Base-by-base conservation (phyloP, 2,888 invertebrate genomes). In the Drosophila histrio region DNA sequence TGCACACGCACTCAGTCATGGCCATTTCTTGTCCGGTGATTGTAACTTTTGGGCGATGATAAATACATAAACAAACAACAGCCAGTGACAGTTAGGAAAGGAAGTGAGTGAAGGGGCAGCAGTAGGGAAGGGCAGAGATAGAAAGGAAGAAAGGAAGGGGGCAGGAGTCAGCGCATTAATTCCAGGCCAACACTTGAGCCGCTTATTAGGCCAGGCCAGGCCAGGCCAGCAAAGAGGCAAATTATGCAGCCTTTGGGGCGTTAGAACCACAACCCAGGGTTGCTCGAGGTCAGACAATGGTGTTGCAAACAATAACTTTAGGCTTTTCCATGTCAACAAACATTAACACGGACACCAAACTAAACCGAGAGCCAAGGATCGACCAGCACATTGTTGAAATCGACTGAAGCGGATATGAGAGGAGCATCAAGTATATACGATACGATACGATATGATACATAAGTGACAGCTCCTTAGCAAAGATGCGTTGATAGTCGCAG, bases 321-420 rank as follows among this genome's bases (percentile, higher is more conserved):
- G 80, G 81, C 80, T 79, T 79, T 80, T 80, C 84, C 81, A 76
- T 80, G 80, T 80, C 80, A 80, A 84, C 81, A 84, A 67, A 84
- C 78, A 84, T 81, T 84, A 78, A 64, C 75, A 77, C 61, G 65
- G 38, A 47, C 60, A 59, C 46, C 64, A 53, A 53, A 54, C 49
- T 34, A 43, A 56, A 49, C 32, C 34, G 46, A 8, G 15, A 39
- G 38, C 11, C 53, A 36, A 39, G 32, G 11, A 47, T 43, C 71
- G 59, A 49, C 46, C 52, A 53, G 71, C 52, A 56, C 47, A 60
- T 60, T 59, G 59, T 70, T 26, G 28, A 50, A 39, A 61, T 56
- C 56, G 43, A 60, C 22, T 46, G 32, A 19, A 56, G 44, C 21
- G 47, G 11, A 50, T 50, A 53, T 38, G 41, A 38, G 50, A 44